Conservation (phyloP, 2,888 invertebrate species). For the Mylabris sibirica region DNA sequence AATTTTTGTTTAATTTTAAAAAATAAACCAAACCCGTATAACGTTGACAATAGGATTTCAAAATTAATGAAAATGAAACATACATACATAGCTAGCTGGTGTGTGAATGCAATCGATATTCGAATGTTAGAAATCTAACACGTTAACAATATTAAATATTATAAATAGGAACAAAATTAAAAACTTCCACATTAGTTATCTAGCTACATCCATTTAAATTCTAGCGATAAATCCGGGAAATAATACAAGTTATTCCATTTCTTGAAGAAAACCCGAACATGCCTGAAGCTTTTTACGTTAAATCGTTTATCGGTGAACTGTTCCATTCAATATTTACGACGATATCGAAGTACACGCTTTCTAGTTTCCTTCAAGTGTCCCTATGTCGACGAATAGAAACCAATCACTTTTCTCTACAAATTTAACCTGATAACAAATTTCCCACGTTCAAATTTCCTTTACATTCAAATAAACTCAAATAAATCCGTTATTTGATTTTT, state of each 20-base stretch:
- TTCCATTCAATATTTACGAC: conserved; percentile 38
- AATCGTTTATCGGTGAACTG: conserved; percentile 35
- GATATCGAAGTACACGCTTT: conserved; percentile 24
- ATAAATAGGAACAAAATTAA: conserved; percentile 37
- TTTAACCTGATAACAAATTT: neutral
- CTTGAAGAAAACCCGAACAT: conserved; percentile 26
- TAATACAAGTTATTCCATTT: conserved; percentile 28
- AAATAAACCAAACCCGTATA: conserved; percentile 30
- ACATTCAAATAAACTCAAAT: neutral
- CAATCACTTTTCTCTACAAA: conserved; percentile 9
- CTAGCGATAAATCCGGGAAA: conserved; percentile 29
- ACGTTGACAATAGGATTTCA: conserved; percentile 27
- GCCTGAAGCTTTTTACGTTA: conserved; percentile 31
- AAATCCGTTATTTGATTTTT: neutral
- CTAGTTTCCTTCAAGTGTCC: conserved; percentile 19
- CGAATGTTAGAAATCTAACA: neutral
- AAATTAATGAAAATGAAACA: conserved; percentile 22
- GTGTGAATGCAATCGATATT: conserved; percentile 8
- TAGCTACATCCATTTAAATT: conserved; percentile 30
- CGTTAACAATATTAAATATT: conserved; percentile 28
- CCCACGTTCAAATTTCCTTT: neutral
- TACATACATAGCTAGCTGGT: neutral
- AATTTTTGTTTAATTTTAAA: conserved; percentile 36
- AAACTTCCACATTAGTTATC: conserved; percentile 23
- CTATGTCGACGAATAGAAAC: conserved; percentile 26